phyloP scores from a whole-genome alignment of 2,888 invertebrate genomes.

The Ashinkailepas kermadecensis region DNA sequence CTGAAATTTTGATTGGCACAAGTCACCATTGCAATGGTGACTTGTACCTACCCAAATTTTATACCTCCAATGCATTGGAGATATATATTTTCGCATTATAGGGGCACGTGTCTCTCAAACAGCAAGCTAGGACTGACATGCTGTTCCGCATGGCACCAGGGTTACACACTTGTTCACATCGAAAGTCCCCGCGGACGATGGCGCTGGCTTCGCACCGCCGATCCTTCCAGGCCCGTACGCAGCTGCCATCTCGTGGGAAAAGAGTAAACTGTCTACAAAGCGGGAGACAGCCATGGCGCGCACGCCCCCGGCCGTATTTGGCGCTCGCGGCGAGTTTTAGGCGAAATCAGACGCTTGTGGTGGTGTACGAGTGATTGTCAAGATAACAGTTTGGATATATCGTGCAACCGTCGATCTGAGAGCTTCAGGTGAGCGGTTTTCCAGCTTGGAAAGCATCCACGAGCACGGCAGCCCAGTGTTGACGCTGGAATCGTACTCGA shows the following conservation, averaged over 20 bases:
- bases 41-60: too few species aligned
- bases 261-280: not conserved
- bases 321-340: not conserved
- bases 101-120: too few species aligned
- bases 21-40: too few species aligned
- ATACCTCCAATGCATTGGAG: too few species aligned
- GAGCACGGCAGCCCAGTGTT: too few species aligned
- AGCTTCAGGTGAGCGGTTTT: not conserved
- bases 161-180: not conserved
- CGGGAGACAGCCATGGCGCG: not conserved
- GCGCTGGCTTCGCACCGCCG: not conserved
- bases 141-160: not conserved
- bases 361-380: not conserved
- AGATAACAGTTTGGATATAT: not conserved
- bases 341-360: not conserved
- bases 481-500: too few species aligned
- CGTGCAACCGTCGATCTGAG: not conserved
- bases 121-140: not conserved
- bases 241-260: not conserved
- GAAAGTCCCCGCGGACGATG: not conserved
- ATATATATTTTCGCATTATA: too few species aligned
- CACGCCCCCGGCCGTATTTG: not conserved
- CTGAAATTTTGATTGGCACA: too few species aligned
- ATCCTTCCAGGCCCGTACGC: not conserved
- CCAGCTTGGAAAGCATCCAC: not conserved